These are phyloP conservation scores for Galerucella pusilla DNA, from an alignment of 2,888 invertebrate species.

Conservation along the genomic window DNA sequence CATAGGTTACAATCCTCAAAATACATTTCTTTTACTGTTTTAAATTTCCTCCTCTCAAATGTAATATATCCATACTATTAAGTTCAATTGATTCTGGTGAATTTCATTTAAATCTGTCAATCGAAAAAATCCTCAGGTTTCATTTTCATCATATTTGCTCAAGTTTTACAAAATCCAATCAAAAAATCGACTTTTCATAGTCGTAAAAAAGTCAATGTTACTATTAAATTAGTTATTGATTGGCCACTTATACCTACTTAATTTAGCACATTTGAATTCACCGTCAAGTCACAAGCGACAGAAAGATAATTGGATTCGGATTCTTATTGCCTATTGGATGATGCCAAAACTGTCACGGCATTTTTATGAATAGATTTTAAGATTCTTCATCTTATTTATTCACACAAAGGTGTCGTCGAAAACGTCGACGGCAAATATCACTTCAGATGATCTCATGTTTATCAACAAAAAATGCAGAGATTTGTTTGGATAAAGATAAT, in stretches of 20 bases:
- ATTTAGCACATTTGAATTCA: slow-evolving; percentile 34
- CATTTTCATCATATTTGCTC: background rate
- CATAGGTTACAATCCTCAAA: no score
- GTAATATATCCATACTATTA: background rate
- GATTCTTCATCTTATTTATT: background rate
- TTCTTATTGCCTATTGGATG: slow-evolving; percentile 23
- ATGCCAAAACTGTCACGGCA: slow-evolving; percentile 11
- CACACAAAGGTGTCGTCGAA: background rate
- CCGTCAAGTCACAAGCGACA: slow-evolving; percentile 28
- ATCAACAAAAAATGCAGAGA: no score
- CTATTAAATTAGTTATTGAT: slow-evolving; percentile 46
- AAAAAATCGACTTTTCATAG: background rate
- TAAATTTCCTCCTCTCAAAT: background rate
- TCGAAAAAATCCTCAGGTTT: background rate
- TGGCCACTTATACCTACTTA: slow-evolving; percentile 40
- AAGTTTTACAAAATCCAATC: slow-evolving; percentile 5
- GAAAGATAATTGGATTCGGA: slow-evolving; percentile 33
- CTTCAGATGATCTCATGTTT: no score
- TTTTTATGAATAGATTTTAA: slow-evolving; percentile 17
- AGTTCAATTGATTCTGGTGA: background rate
- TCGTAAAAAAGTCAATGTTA: slow-evolving; percentile 6
- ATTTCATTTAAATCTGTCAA: background rate
- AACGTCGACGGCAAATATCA: background rate
- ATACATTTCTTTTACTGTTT: background rate
- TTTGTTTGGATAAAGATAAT: no score